These are phyloP conservation scores for Micoletzkya japonica DNA, from an alignment of 2,888 invertebrate genomes.

Conservation along the genomic window DNA sequence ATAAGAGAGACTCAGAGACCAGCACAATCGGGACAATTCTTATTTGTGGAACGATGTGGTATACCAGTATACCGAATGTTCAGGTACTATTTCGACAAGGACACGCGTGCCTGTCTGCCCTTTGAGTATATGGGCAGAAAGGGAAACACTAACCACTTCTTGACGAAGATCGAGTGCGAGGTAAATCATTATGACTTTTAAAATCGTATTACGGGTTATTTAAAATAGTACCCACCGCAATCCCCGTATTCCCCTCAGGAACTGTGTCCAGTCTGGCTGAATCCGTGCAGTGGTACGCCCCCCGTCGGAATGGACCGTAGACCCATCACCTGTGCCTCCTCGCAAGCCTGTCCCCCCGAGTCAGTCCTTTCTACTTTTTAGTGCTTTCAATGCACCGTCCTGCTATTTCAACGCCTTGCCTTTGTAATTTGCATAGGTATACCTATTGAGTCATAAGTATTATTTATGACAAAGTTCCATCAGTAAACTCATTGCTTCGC, in stretches of 20 bases:
- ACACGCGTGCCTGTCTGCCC: constrained; percentile 20
- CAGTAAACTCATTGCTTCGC: no score
- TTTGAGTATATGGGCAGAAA: constrained; percentile 55
- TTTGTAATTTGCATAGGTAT: no score
- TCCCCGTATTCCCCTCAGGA: constrained; percentile 55
- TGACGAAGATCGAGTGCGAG: constrained; percentile 54
- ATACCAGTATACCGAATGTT: no score
- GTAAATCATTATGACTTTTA: constrained; percentile 8
- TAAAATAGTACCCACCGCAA: no score
- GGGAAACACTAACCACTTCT: constrained; percentile 60
- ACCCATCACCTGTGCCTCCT: constrained; percentile 7
- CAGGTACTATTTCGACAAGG: constrained; percentile 33
- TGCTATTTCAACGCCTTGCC: no score
- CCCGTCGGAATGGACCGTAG: constrained; percentile 13
- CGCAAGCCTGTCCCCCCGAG: constrained; percentile 9
- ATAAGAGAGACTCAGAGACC: no score
- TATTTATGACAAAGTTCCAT: no score
- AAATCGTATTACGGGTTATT: background rate
- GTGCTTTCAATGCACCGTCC: no score
- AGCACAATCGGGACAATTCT: no score
- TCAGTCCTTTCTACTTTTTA: background rate
- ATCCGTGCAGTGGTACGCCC: constrained; percentile 51
- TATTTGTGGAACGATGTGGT: no score
- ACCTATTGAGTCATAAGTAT: no score
- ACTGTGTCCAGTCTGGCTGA: constrained; percentile 56